phyloP scores from a whole-genome alignment of 2,797 vertebrate species.

The Benthosema pterotum region DNA sequence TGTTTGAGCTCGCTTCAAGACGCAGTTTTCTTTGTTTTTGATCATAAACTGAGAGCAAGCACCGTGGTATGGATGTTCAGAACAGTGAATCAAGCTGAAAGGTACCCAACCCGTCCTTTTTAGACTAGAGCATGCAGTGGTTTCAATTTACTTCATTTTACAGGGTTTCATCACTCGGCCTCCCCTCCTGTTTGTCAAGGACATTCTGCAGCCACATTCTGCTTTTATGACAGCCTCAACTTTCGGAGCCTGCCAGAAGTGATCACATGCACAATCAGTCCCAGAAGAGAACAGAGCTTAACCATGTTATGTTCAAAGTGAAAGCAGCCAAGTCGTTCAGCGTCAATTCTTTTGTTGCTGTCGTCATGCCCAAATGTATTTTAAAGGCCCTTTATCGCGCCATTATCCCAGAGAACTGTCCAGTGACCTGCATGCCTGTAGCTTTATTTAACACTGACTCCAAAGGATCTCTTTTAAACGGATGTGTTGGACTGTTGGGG shows the following conservation, averaged over 20 bases:
- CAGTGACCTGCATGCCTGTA: neutral
- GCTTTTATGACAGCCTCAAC: constrained; percentile 37
- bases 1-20: constrained; percentile 22
- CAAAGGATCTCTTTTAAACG: constrained; percentile 5
- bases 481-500: neutral
- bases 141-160: too few relatives aligned
- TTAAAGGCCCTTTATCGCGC: neutral
- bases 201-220: constrained; percentile 21
- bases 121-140: too few relatives aligned
- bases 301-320: neutral
- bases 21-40: too few relatives aligned
- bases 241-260: constrained; percentile 24
- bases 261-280: constrained; percentile 8
- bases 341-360: too few relatives aligned
- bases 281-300: constrained; percentile 14
- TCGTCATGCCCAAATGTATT: constrained; percentile 12
- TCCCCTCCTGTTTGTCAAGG: constrained; percentile 6
- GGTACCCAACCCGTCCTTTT: too few relatives aligned
- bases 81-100: too few relatives aligned
- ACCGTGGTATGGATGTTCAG: too few relatives aligned
- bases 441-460: neutral
- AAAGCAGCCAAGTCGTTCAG: too few relatives aligned
- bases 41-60: too few relatives aligned
- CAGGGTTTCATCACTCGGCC: constrained; percentile 13
- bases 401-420: constrained; percentile 21